Evolutionary conservation across 2,888 invertebrate genomes (phyloP).

Genomic region (Microctonus aethiopoides): DNA sequence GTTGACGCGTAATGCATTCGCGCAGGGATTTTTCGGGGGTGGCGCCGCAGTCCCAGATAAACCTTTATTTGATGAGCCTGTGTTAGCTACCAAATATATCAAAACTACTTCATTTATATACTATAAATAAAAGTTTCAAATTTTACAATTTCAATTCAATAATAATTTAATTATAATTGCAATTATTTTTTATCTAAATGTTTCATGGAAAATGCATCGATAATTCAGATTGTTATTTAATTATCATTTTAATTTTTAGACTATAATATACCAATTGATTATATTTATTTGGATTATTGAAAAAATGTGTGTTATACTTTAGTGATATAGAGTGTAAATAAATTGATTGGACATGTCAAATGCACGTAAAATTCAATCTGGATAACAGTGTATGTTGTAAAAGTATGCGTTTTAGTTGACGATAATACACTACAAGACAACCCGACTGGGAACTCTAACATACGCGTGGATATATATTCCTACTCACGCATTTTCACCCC

Average conservation of each 20-base stretch:
- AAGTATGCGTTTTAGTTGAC: not conserved
- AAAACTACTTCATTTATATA: no score
- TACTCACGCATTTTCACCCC: conserved; percentile 33
- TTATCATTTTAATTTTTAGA: no score
- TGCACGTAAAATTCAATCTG: conserved; percentile 20
- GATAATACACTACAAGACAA: conserved; percentile 2
- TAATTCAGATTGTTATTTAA: no score
- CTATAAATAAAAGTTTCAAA: no score
- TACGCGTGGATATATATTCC: conserved; percentile 47
- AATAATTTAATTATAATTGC: no score
- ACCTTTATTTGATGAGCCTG: no score
- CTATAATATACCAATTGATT: no score
- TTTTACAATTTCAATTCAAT: no score
- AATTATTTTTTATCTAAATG: no score
- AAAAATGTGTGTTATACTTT: not conserved
- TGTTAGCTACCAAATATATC: no score
- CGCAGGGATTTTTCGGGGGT: conserved; percentile 58
- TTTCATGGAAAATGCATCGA: no score
- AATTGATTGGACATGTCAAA: conserved; percentile 19
- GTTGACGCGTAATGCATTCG: conserved; percentile 67
- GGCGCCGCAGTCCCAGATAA: no score
- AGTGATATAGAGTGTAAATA: not conserved
- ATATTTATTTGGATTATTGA: not conserved
- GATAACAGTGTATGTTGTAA: conserved; percentile 11
- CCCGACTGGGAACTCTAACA: conserved; percentile 57